phyloP scores from a whole-genome alignment of 37 sponge, comb jelly and placozoan species.

The Mnemiopsis leidyi region DNA sequence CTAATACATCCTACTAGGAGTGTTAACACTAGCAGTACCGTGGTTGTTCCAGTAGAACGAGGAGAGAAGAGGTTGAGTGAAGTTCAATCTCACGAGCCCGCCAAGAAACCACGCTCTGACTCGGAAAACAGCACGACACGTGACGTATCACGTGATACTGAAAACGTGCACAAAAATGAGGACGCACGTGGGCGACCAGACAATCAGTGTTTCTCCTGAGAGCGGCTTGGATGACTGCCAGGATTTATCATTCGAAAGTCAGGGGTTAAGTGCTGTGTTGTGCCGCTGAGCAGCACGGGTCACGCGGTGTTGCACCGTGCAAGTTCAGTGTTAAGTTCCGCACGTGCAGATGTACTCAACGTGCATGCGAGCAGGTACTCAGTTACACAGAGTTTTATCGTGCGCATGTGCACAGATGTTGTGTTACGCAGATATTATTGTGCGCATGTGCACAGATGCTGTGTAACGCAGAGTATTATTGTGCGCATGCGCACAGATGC shows the following conservation, averaged over 20 bases:
- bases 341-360: too few relatives aligned
- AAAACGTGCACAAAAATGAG: neutral
- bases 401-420: too few relatives aligned
- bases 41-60: neutral
- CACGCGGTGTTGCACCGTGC: neutral
- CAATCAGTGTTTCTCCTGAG: conserved; percentile 14
- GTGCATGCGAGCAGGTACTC: too few relatives aligned
- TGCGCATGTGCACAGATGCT: too few relatives aligned
- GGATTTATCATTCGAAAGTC: neutral
- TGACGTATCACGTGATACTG: neutral
- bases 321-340: neutral
- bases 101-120: conserved; percentile 25
- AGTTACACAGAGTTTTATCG: too few relatives aligned
- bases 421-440: too few relatives aligned
- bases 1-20: too few relatives aligned
- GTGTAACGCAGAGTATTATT: too few relatives aligned
- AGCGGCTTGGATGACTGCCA: neutral
- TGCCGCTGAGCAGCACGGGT: too few relatives aligned
- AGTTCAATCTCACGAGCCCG: neutral
- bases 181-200: neutral
- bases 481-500: too few relatives aligned
- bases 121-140: neutral
- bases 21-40: neutral
- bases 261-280: neutral
- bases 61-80: conserved; percentile 18